Base-by-base conservation (phyloP, 2,113 vertebrate species). In the Bothrops jararaca region DNA sequence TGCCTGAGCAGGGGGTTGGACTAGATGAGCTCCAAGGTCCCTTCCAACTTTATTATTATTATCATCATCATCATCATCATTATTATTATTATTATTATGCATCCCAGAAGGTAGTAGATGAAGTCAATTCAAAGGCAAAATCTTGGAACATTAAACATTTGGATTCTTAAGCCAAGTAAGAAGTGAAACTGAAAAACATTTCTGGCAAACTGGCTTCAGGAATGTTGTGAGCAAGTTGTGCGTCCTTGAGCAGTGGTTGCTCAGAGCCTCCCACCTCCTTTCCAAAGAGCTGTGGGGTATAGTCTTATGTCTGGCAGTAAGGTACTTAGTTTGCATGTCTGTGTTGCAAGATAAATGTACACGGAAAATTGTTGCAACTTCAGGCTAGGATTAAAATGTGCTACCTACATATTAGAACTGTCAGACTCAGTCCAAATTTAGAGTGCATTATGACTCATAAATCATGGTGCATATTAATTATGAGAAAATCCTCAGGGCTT, bases 401-500 rank as follows among this genome's bases (percentile, higher is more conserved):
- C 64, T 57, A 26, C 87, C 52, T 85, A 20, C 52, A 57, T 92
- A 57, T 88, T 85, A 85, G 52, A 80, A 92, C 3, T 74, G 18
- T 91, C 85, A 60, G 50, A 91, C 9, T 12, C 34, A 52, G 60
- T 39, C 85, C 45, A 56, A 74, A 57, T 89, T 85, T 89, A 92
- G 64, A 89, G 80, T 20, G 45, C 60, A 57, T 56, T 92, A 89
- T 92, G 64, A 85, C 39, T 92, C 87, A 89, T 88, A 89, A 92
- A 34, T 80, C 23, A 11, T 54, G 39, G 52, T 80, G 53, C 60
- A 56, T 85, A 57, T 57, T 89, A 92, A 89, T 89, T 29, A 89
- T 89, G 64, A 89, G 86, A 92, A 89, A 92, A 89, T 92, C 64
- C 64, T 89, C 87, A 80, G 53, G 87, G 87, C 52, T 85, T 57